Evolutionary conservation across 1,140 invertebrate species (phyloP), one percentile per base, ranked within the genome.

Genomic region (Drosophila bipectinata): DNA sequence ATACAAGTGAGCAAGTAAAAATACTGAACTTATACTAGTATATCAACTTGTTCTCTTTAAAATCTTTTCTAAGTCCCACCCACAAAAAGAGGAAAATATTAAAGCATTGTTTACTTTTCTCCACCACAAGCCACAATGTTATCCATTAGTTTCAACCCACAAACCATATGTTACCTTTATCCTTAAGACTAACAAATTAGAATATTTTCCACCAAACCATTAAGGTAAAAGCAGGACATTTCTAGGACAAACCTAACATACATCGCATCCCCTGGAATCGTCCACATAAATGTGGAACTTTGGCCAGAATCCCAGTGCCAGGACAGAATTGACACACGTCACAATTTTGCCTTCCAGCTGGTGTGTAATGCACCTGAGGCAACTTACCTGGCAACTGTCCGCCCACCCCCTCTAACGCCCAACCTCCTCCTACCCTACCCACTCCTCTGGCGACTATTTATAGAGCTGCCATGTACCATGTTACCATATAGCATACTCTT

Each of bases 391-490:
- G 4, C 24, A 34, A 24, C 4, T 15, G 41, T 44, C 41, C 48
- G 9, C n/a, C 21, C 5, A 4, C 6, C 44, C 9, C 0, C 28
- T 41, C 9, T 8, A 3, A 7, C 34, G 1, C 28, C 28, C 6
- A 1, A 2, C 7, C 15, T 41, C 28, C 10, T n/a, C 24, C 21
- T 34, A 6, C 8, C 39, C 51, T 34, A 15, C 24, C 54, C 26
- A 30, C 18, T 18, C 28, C 51, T 44, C 54, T 21, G 71, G 12
- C 12, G 30, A 54, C 72, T 75, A 74, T 74, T 74, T 74, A 75
- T 75, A 75, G 72, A 75, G 53, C 49, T 48, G 41, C 72, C 72
- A 57, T 75, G 72, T 58, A 32, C 53, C 45, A 34, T 69, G 52
- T 69, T 69, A 37, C 34, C 34, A 37, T 37, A 37, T 37, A 37